Evolutionary conservation across 2,888 invertebrate species (phyloP).

Genomic region (Pterobdella sp.): DNA sequence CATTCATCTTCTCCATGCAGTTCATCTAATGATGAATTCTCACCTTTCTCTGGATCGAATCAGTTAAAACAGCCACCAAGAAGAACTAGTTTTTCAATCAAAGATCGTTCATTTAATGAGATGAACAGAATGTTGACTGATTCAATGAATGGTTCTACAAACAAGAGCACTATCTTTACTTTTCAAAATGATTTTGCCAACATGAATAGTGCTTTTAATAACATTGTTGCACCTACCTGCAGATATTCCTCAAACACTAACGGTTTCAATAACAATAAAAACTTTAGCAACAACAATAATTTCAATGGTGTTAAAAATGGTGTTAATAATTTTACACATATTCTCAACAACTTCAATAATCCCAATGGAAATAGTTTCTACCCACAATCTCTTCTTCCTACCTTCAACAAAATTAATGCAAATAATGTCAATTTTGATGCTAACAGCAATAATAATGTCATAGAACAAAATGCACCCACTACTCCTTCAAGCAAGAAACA

Average conservation of each 20-base stretch:
- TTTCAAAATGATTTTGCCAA: background rate
- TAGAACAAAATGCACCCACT: slow-evolving; percentile 38
- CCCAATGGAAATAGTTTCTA: background rate
- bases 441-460: background rate
- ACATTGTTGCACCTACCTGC: slow-evolving; percentile 19
- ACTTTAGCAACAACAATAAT: background rate
- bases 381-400: background rate
- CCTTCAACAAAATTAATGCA: background rate
- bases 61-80: background rate
- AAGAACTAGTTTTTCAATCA: background rate
- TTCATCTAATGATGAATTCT: background rate
- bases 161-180: background rate
- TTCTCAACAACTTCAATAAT: slow-evolving; percentile 4
- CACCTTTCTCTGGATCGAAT: background rate
- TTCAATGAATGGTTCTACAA: background rate
- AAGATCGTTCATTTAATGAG: no score
- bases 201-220: slow-evolving; percentile 5
- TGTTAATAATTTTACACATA: background rate
- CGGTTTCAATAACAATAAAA: background rate
- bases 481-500: slow-evolving; percentile 50
- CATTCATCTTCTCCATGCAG: background rate
- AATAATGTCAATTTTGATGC: background rate
- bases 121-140: background rate
- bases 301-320: background rate
- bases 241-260: slow-evolving; percentile 10